These are phyloP conservation scores for Gephyroberyx darwinii DNA, from an alignment of 2,797 vertebrate species.

Conservation along the genomic window DNA sequence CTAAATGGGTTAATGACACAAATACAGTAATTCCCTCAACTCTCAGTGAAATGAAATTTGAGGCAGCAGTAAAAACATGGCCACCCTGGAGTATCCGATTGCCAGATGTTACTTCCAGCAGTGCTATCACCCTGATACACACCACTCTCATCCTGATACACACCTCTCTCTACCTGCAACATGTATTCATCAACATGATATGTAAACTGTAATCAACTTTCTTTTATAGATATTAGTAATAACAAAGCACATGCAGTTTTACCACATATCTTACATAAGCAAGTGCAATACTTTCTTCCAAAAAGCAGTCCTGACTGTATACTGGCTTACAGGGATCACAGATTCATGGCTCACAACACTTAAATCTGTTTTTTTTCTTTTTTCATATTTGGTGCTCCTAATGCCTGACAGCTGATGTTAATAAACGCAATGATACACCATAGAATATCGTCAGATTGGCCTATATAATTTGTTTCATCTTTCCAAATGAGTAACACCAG, in stretches of 20 bases:
- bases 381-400: too few species aligned
- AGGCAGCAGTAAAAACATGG: background rate
- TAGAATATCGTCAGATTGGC: background rate
- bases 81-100: background rate
- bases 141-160: background rate
- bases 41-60: conserved; percentile 9
- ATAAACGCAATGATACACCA: background rate
- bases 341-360: background rate
- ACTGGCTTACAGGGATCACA: background rate
- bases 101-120: background rate
- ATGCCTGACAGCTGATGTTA: background rate
- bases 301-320: background rate
- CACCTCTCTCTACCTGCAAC: background rate
- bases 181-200: background rate
- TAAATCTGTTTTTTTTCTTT: too few species aligned
- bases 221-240: background rate
- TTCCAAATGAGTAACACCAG: background rate
- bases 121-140: background rate
- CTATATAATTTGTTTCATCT: background rate
- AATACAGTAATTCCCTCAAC: conserved; percentile 23
- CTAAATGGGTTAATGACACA: conserved; percentile 32
- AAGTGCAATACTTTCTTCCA: background rate
- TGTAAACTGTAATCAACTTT: too few species aligned
- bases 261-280: background rate
- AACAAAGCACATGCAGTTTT: background rate